phyloP scores from a whole-genome alignment of 1,140 invertebrate species.

The Drosophila leontia region DNA sequence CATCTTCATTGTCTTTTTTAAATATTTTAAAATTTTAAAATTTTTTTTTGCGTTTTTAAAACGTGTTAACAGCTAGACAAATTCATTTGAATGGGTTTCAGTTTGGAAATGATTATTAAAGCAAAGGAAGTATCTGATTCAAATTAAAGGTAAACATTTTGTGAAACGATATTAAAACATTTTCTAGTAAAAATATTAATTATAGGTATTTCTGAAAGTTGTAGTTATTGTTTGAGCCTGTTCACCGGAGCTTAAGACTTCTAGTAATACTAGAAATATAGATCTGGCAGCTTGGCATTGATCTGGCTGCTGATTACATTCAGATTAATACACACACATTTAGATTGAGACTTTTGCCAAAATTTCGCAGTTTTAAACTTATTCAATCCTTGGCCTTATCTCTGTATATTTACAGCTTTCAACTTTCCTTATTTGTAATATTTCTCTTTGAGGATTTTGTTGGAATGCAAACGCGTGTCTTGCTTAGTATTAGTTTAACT shows the following conservation, averaged over 20 bases:
- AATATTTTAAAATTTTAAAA: neutral
- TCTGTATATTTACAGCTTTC: conserved; percentile 56
- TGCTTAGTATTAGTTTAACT: conserved; percentile 9
- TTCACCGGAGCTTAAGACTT: neutral
- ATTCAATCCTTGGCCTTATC: conserved; percentile 33
- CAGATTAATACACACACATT: conserved; percentile 22
- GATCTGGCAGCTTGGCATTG: conserved; percentile 43
- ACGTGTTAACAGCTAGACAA: neutral
- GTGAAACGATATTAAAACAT: too few relatives aligned
- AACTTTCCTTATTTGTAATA: neutral
- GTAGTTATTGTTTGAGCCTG: neutral
- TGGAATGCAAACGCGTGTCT: conserved; percentile 29
- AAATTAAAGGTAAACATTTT: too few relatives aligned
- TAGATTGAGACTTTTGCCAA: conserved; percentile 28
- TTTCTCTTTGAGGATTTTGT: conserved; percentile 43
- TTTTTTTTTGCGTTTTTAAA: neutral
- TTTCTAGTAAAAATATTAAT: too few relatives aligned
- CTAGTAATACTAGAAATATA: neutral
- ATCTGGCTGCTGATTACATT: conserved; percentile 16
- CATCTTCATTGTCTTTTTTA: neutral
- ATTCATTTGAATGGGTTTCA: neutral
- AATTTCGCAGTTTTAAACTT: conserved; percentile 41
- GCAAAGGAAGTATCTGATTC: neutral
- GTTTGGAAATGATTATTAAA: neutral
- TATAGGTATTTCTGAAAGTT: too few relatives aligned